Evolutionary conservation across 2,797 vertebrate genomes (phyloP).

Genomic region (Nyctalus aviator): DNA sequence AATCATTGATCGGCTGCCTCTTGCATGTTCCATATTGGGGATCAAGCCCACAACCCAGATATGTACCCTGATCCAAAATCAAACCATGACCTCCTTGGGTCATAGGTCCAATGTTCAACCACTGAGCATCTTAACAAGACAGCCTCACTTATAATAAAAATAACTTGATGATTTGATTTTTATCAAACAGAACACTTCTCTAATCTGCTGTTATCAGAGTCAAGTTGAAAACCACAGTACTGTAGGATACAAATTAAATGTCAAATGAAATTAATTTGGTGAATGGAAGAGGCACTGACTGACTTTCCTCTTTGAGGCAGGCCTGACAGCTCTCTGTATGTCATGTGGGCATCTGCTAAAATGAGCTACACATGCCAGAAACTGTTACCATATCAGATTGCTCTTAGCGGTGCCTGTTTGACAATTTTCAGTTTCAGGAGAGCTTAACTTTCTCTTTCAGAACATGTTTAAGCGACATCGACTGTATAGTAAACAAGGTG

Average conservation of each 20-base stretch:
- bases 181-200: constrained; percentile 82
- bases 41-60: too few relatives aligned
- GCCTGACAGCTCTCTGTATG: constrained; percentile 86
- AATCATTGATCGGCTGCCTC: too few relatives aligned
- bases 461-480: neutral
- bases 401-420: constrained; percentile 83
- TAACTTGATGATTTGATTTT: constrained; percentile 84
- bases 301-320: constrained; percentile 85
- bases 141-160: constrained; percentile 76
- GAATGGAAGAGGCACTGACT: constrained; percentile 83
- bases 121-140: constrained; percentile 52
- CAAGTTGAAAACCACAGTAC: constrained; percentile 85
- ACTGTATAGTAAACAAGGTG: neutral
- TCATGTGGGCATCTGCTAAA: constrained; percentile 85
- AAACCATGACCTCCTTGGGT: too few relatives aligned
- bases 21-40: too few relatives aligned
- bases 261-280: constrained; percentile 89
- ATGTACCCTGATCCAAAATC: too few relatives aligned
- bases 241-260: constrained; percentile 88
- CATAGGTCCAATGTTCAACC: too few relatives aligned
- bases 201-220: constrained; percentile 85
- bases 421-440: constrained; percentile 59
- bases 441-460: neutral
- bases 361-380: constrained; percentile 83
- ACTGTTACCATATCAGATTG: constrained; percentile 80